Percentiles rank a stretch among this genome's conserved stretches.
These are phyloP conservation scores for Rhagoletis pomonella DNA, from an alignment of 1,140 invertebrate species.

Conservation along the genomic window DNA sequence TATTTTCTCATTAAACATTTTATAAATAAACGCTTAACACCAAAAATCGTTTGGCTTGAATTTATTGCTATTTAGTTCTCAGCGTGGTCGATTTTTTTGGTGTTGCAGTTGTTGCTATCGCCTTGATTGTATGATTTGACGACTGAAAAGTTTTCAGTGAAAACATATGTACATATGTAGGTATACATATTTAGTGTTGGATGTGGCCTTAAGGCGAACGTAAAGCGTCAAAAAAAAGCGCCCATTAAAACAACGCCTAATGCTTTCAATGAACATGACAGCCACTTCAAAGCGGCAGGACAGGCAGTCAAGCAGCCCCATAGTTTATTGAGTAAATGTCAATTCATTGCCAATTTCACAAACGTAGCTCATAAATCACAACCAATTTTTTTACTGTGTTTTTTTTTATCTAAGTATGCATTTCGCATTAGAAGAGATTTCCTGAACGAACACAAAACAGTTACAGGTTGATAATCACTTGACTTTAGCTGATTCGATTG, in stretches of 20 bases:
- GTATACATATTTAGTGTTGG: not conserved
- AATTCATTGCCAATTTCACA: conserved; percentile 25
- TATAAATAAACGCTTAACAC: conserved; percentile 17
- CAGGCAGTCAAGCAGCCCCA: not conserved
- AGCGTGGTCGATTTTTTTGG: not conserved
- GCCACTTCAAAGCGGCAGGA: not conserved
- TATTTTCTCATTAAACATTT: not conserved
- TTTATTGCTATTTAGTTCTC: not conserved
- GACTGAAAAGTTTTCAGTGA: not conserved
- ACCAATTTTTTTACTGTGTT: not conserved
- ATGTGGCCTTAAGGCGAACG: conserved; percentile 14
- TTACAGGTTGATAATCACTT: not conserved
- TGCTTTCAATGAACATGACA: conserved; percentile 8
- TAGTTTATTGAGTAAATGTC: conserved; percentile 13
- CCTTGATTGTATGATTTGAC: not conserved
- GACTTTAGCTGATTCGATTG: not conserved
- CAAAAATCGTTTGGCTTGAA: conserved; percentile 29
- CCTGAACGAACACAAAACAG: conserved; percentile 1
- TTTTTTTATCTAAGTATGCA: not conserved
- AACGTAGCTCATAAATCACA: conserved; percentile 23
- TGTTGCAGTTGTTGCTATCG: conserved; percentile 6
- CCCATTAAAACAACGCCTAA: conserved; percentile 24
- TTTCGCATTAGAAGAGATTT: not conserved
- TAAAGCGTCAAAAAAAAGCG: conserved; percentile 10
- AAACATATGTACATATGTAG: not conserved